These are phyloP conservation scores for Myzus persicae DNA, from an alignment of 1,140 invertebrate genomes.

Conservation along the genomic window DNA sequence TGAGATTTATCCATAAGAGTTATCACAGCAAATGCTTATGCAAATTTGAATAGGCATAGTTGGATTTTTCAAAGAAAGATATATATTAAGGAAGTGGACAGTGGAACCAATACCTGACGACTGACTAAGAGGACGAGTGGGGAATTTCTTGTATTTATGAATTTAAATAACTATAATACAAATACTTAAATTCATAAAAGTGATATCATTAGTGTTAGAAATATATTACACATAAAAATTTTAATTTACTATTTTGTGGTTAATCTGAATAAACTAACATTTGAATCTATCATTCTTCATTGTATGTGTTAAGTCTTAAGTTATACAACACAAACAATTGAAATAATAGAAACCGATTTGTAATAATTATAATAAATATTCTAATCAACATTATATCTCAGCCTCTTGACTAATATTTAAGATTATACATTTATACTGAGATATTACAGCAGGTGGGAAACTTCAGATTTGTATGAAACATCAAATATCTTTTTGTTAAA, in stretches of 20 bases:
- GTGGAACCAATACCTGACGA: neutral
- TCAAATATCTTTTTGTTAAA: neutral
- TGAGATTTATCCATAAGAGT: neutral
- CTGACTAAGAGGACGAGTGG: too few species aligned
- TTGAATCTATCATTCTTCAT: neutral
- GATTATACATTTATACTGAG: neutral
- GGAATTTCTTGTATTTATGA: neutral
- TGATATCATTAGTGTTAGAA: too few species aligned
- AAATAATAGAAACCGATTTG: neutral
- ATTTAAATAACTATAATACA: neutral
- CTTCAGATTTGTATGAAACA: neutral
- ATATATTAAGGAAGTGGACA: too few species aligned
- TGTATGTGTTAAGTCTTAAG: too few species aligned
- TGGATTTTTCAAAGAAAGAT: neutral
- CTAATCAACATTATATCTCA: too few species aligned
- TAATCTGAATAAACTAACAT: neutral
- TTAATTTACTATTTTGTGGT: neutral
- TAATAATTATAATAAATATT: too few species aligned
- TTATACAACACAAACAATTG: neutral
- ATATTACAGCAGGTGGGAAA: neutral
- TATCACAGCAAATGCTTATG: neutral
- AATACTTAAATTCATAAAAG: too few species aligned
- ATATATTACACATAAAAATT: neutral
- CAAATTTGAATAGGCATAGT: neutral
- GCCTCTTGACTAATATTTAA: too few species aligned